phyloP scores from a whole-genome alignment of 2,797 vertebrate genomes.

The Botia kubotai region DNA sequence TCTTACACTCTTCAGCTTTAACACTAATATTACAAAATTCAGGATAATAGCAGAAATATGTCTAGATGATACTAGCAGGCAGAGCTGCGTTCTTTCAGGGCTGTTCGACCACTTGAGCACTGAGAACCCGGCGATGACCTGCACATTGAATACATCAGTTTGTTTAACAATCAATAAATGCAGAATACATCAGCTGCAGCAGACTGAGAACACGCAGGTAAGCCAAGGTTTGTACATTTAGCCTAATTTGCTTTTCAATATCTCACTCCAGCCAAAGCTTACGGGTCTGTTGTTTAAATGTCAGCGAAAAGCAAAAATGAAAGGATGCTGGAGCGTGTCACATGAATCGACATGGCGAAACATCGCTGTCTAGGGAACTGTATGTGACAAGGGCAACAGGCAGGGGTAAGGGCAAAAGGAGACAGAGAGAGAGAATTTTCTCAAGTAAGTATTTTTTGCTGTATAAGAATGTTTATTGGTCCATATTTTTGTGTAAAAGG shows the following conservation, averaged over 20 bases:
- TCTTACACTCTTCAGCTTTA: background rate
- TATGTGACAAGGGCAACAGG: conserved; percentile 47
- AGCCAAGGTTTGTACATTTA: conserved; percentile 25
- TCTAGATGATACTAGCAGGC: too few species aligned
- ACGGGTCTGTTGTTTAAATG: conserved; percentile 46
- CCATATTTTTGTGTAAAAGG: too few species aligned
- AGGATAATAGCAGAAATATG: background rate
- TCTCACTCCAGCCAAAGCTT: conserved; percentile 3
- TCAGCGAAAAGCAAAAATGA: conserved; percentile 40
- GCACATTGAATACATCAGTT: conserved; percentile 15
- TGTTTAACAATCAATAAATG: conserved; percentile 45
- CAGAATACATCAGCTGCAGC: conserved; percentile 11
- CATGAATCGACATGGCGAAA: conserved; percentile 49
- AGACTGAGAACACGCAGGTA: conserved; percentile 6
- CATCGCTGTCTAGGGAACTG: conserved; percentile 37
- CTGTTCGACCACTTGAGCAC: background rate
- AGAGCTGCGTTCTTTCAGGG: background rate
- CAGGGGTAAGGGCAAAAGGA: conserved; percentile 27
- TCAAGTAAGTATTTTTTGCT: too few species aligned
- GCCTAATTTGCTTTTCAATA: conserved; percentile 48
- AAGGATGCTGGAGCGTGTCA: conserved; percentile 54
- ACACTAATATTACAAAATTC: background rate
- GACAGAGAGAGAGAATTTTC: background rate
- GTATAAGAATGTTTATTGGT: too few species aligned
- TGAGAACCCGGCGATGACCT: conserved; percentile 2